Evolutionary conservation across 1,140 invertebrate genomes (phyloP).

Genomic region (Lasaia peninsularis): DNA sequence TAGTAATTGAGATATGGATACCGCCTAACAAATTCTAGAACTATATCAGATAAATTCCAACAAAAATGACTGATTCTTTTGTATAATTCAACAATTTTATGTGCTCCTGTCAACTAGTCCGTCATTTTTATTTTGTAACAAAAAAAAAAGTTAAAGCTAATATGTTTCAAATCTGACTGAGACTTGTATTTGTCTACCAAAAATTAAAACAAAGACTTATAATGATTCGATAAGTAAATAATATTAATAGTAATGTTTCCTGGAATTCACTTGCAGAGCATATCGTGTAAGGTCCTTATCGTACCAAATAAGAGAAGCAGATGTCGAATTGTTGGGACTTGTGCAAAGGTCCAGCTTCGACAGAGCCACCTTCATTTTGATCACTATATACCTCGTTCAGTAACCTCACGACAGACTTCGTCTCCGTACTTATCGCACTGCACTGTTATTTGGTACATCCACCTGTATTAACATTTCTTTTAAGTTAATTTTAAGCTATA

Average conservation of each 20-base stretch:
- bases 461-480: constrained; percentile 51
- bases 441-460: constrained; percentile 75
- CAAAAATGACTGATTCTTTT: no score
- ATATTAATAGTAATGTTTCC: neutral
- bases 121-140: no score
- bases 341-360: constrained; percentile 18
- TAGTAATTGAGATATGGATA: no score
- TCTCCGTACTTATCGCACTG: constrained; percentile 69
- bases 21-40: no score
- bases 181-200: neutral
- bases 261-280: neutral
- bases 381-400: constrained; percentile 65
- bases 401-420: constrained; percentile 49
- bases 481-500: constrained; percentile 66
- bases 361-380: constrained; percentile 40
- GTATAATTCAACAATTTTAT: no score
- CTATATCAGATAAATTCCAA: no score
- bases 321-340: constrained; percentile 18
- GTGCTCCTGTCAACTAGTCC: no score
- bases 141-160: no score
- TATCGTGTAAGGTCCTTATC: constrained; percentile 18
- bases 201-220: neutral
- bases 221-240: neutral
- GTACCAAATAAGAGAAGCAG: constrained; percentile 72
- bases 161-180: neutral